These are phyloP conservation scores for Stomorhina lunata DNA, from an alignment of 2,888 invertebrate species.

Conservation along the genomic window DNA sequence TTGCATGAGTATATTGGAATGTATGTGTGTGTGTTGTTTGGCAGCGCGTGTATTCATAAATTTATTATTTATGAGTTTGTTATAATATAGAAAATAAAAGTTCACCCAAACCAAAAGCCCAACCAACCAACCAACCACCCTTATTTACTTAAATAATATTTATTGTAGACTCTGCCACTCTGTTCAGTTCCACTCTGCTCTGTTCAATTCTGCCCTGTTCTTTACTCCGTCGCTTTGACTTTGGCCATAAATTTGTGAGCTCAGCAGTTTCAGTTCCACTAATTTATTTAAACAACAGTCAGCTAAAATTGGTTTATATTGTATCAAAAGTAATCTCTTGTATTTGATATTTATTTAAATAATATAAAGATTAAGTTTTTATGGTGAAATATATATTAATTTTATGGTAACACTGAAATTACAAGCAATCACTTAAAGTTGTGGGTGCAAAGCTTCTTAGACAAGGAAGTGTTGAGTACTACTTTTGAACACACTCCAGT, in stretches of 20 bases:
- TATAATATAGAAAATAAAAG: conserved; percentile 28
- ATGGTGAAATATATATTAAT: too few relatives aligned
- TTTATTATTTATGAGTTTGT: conserved; percentile 63
- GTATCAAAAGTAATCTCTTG: conserved; percentile 36
- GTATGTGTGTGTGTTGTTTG: conserved; percentile 22
- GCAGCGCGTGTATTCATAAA: conserved; percentile 62
- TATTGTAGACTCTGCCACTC: too few relatives aligned
- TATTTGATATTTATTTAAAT: too few relatives aligned
- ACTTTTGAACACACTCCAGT: too few relatives aligned
- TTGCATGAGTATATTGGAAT: too few relatives aligned
- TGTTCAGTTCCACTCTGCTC: too few relatives aligned
- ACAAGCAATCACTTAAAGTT: too few relatives aligned
- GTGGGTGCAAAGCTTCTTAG: too few relatives aligned
- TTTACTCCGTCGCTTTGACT: neutral
- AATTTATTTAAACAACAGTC: conserved; percentile 5
- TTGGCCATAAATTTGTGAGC: conserved; percentile 29
- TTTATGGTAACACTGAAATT: too few relatives aligned
- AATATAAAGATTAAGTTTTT: too few relatives aligned
- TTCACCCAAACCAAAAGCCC: conserved; percentile 39
- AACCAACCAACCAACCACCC: neutral
- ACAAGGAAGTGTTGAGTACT: too few relatives aligned
- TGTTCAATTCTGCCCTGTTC: too few relatives aligned
- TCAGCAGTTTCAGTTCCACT: conserved; percentile 16
- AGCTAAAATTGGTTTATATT: conserved; percentile 15
- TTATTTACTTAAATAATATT: conserved; percentile 53